Percentiles rank a stretch among this genome's conserved stretches.
Evolutionary conservation across 2,888 invertebrate species (phyloP).

Genomic region (Pachliopta kotzebuea): DNA sequence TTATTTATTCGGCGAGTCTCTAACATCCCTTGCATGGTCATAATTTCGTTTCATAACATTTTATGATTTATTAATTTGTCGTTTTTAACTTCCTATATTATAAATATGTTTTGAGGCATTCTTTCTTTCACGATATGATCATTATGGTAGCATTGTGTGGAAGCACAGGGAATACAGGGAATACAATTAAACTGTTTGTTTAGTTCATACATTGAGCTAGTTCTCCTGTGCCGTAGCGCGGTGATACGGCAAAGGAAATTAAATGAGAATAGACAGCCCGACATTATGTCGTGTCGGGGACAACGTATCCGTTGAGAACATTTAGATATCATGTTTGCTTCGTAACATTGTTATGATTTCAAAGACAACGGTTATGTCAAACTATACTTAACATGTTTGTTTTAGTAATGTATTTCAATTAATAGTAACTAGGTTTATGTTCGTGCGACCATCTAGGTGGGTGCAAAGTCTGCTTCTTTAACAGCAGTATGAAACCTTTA

Average conservation of each 20-base stretch:
- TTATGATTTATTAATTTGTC: too few relatives aligned
- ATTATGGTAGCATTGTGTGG: background rate
- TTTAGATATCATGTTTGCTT: background rate
- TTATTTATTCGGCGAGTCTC: too few relatives aligned
- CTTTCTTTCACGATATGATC: too few relatives aligned
- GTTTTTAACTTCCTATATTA: too few relatives aligned
- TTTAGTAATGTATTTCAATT: background rate
- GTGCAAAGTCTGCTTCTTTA: too few relatives aligned
- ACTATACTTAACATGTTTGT: background rate
- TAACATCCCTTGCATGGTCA: too few relatives aligned
- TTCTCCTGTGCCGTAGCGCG: conserved; percentile 6
- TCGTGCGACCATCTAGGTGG: too few relatives aligned
- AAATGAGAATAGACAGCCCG: conserved; percentile 31
- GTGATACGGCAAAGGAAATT: conserved; percentile 30
- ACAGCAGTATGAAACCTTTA: too few relatives aligned
- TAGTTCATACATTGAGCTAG: conserved; percentile 12
- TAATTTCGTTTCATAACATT: too few relatives aligned
- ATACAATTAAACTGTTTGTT: conserved; percentile 4
- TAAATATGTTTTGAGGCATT: too few relatives aligned
- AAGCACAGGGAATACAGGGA: background rate
- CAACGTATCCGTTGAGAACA: conserved; percentile 15
- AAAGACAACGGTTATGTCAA: background rate
- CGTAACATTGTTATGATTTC: background rate
- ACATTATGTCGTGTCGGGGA: conserved; percentile 18
- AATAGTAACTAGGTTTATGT: too few relatives aligned